phyloP scores from a whole-genome alignment of 2,797 vertebrate genomes.

The Tapirus indicus region DNA sequence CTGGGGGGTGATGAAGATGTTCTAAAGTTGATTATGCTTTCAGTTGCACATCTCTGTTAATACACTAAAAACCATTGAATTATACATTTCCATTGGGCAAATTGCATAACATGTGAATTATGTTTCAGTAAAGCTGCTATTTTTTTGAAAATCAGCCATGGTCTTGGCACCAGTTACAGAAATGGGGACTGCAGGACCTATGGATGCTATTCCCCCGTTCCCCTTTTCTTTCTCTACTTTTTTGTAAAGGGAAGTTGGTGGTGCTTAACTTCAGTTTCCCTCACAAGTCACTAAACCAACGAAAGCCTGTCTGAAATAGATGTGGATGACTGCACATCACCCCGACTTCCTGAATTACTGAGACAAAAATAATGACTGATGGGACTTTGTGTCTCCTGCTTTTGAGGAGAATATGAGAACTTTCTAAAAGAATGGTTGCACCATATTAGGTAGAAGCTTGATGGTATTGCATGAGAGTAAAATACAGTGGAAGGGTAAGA shows the following conservation, averaged over 20 bases:
- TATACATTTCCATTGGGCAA: not conserved
- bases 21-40: constrained; percentile 20
- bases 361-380: not conserved
- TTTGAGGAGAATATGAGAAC: not conserved
- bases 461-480: not conserved
- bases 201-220: not conserved
- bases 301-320: not conserved
- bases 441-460: not conserved
- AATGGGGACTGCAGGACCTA: not conserved
- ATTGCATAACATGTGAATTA: not conserved
- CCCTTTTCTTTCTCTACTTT: not conserved
- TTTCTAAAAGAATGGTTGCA: not conserved
- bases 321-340: not conserved
- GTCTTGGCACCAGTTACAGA: not conserved
- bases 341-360: not conserved
- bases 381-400: not conserved
- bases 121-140: not conserved
- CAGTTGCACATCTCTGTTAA: not conserved
- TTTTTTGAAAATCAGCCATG: constrained; percentile 13
- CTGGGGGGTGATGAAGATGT: not conserved
- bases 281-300: not conserved
- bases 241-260: not conserved
- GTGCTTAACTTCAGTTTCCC: not conserved
- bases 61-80: not conserved
- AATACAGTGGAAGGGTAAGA: not conserved